These are phyloP conservation scores for Adelognathus sp. DNA, from an alignment of 2,888 invertebrate genomes.

Conservation along the genomic window DNA sequence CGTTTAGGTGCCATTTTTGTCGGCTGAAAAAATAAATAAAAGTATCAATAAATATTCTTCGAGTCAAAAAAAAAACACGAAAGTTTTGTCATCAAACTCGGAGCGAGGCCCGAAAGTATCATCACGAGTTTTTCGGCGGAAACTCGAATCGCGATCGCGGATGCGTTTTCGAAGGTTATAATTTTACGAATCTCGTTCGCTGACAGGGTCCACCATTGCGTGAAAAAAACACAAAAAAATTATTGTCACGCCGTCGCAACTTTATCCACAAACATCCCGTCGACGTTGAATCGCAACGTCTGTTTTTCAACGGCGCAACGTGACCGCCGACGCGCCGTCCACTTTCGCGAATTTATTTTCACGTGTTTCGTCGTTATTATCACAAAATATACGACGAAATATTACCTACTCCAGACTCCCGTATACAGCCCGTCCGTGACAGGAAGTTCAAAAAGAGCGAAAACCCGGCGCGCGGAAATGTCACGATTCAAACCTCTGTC, in stretches of 20 bases:
- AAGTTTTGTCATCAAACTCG: background rate
- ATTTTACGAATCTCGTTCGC: slow-evolving; percentile 33
- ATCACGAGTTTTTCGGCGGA: slow-evolving; percentile 16
- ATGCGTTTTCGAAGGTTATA: background rate
- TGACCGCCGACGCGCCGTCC: background rate
- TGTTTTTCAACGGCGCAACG: slow-evolving; percentile 15
- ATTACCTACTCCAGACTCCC: slow-evolving; percentile 59
- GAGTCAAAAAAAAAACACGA: background rate
- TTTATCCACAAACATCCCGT: slow-evolving; percentile 67
- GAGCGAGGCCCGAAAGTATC: no score
- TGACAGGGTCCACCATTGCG: slow-evolving; percentile 56
- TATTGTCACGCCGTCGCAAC: slow-evolving; percentile 36
- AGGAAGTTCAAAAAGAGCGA: slow-evolving; percentile 67
- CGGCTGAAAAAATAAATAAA: slow-evolving; percentile 63
- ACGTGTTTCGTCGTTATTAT: slow-evolving; percentile 32
- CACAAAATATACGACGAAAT: slow-evolving; percentile 59
- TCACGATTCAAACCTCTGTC: slow-evolving; percentile 3
- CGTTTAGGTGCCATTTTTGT: slow-evolving; percentile 98
- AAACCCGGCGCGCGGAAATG: slow-evolving; percentile 61
- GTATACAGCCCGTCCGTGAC: slow-evolving; percentile 61
- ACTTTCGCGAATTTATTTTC: slow-evolving; percentile 58
- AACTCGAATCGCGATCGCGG: background rate
- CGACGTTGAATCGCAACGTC: slow-evolving; percentile 35
- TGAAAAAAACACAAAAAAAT: slow-evolving; percentile 57
- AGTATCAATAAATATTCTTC: background rate